Evolutionary conservation across 1,140 invertebrate species (phyloP), one percentile per base, ranked within the genome.

Genomic region (Rhagoletis pomonella): DNA sequence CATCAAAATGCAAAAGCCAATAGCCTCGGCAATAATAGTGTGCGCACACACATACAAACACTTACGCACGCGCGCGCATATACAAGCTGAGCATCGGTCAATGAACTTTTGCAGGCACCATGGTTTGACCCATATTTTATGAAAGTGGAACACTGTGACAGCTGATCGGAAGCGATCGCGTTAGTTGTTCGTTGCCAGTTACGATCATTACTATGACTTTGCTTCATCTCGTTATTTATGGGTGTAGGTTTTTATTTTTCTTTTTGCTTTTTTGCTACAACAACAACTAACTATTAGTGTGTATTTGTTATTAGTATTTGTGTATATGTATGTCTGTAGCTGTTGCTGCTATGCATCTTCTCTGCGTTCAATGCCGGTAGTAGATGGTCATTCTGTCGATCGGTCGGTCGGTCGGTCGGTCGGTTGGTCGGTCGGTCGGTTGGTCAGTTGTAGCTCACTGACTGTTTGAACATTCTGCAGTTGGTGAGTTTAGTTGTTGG

Each of bases 121-220:
- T 60, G 77, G 88, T 88, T 87, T 89, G 87, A 89, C 88, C 88
- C 87, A 89, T 89, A 89, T 89, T 88, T 88, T 88, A 88, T 88
- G 88, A 89, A 89, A 88, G 88, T 89, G 88, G 88, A 89, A 89
- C 88, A 89, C 87, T 89, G 86, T 86, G 87, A 89, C 88, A 89
- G 88, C 88, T 89, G 88, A 89, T 89, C 87, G 88, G 73, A 89
- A 86, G 73, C 69, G 87, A 60, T 87, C 58, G 86, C 44, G 19
- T 39, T 85, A 60, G 55, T 85, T 47, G 84, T 47, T 85, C 84
- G 84, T 85, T 85, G 58, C 84, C 59, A 60, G 84, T 85, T 85
- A 60, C 73, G 47, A 81, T 81, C 73, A 81, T 81, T 81, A 55
- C 47, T 81, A 39, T 55, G 73, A 55, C 73, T 81, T 77, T 81